Evolutionary conservation across 2,113 vertebrate species (phyloP).

Genomic region (Polypterus senegalus): DNA sequence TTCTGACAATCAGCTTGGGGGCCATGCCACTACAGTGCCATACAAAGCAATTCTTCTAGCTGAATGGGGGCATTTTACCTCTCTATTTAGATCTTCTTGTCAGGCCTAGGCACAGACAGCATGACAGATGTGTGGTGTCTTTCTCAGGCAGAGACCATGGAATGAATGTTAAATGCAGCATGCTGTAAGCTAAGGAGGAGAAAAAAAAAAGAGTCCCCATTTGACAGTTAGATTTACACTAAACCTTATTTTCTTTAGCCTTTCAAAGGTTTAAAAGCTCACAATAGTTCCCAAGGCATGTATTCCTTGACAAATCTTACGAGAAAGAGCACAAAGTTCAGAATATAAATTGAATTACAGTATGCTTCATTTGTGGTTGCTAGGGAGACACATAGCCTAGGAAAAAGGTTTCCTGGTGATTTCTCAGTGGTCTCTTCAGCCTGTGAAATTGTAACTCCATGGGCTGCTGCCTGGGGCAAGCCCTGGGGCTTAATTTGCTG

Average conservation of each 20-base stretch:
- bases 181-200: conserved; percentile 17
- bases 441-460: conserved; percentile 32
- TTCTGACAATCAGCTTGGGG: conserved; percentile 25
- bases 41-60: conserved; percentile 45
- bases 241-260: conserved; percentile 33
- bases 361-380: conserved; percentile 42
- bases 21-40: conserved; percentile 33
- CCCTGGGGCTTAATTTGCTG: conserved; percentile 21
- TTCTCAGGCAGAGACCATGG: conserved; percentile 32
- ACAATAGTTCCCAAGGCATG: conserved; percentile 43
- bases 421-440: conserved; percentile 37
- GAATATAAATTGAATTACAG: conserved; percentile 51
- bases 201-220: conserved; percentile 31
- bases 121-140: conserved; percentile 40
- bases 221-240: conserved; percentile 41
- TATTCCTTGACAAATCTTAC: conserved; percentile 41
- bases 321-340: conserved; percentile 41
- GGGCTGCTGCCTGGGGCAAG: conserved; percentile 27
- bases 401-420: conserved; percentile 39
- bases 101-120: conserved; percentile 28
- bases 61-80: conserved; percentile 39
- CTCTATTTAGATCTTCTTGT: conserved; percentile 24
- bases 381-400: conserved; percentile 35
- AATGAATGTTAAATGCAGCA: conserved; percentile 48
- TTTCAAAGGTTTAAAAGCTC: conserved; percentile 41